Evolutionary conservation across 2,113 vertebrate species (phyloP).

Genomic region (Phaethon lepturus): DNA sequence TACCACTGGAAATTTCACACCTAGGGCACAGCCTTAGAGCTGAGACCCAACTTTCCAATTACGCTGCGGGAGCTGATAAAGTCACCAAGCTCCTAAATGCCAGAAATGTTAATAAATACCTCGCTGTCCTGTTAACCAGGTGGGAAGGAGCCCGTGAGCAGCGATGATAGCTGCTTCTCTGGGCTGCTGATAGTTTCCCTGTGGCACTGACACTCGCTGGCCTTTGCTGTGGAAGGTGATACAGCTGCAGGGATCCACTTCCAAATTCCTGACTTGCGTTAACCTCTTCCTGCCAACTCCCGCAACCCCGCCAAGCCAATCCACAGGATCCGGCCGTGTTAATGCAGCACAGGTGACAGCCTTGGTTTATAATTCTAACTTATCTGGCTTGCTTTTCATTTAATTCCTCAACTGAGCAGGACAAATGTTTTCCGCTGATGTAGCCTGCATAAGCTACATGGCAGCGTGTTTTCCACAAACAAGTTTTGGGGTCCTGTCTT

Average conservation of each 20-base stretch:
- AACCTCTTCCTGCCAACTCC: neutral
- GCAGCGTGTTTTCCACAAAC: neutral
- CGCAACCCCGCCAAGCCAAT: accelerated
- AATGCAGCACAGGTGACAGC: neutral
- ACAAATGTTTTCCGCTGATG: neutral
- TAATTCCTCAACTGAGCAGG: neutral
- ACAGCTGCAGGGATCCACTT: neutral
- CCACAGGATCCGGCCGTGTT: neutral
- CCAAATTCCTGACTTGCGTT: neutral
- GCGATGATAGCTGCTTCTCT: neutral
- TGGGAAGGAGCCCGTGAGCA: neutral
- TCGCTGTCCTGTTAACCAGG: neutral
- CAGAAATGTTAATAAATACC: neutral
- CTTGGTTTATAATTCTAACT: neutral
- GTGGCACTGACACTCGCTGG: neutral
- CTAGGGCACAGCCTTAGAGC: neutral
- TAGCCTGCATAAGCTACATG: neutral
- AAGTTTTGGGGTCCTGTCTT: slow-evolving; percentile 9
- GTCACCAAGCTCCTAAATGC: neutral
- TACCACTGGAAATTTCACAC: neutral
- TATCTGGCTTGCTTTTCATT: neutral
- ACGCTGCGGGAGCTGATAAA: neutral
- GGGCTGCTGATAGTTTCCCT: neutral
- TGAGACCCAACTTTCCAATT: neutral
- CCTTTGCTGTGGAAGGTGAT: neutral